A percentile compares a stretch with the other conserved stretches of the same genome.
Conservation (phyloP, 2,113 vertebrate species). For the Syrrhaptes paradoxus region DNA sequence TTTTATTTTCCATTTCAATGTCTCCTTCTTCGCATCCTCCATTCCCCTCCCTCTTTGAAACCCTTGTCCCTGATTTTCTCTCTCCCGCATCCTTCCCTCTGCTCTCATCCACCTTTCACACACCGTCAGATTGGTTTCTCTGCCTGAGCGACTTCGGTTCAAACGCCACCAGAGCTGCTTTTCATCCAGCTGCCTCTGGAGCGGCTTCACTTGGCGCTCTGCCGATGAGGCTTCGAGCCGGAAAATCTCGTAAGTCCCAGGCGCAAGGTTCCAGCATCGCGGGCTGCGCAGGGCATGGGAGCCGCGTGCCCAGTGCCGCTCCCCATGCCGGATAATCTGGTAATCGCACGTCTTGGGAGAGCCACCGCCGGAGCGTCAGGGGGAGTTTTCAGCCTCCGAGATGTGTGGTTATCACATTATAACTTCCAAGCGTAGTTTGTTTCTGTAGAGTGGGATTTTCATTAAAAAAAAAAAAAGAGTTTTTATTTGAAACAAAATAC, state of each 20-base stretch:
- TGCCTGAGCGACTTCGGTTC: slow-evolving; percentile 54
- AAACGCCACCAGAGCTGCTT: slow-evolving; percentile 52
- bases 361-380: neutral
- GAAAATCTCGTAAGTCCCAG: slow-evolving; percentile 52
- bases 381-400: neutral
- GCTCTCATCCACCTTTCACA: neutral
- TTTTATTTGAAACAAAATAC: neutral
- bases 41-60: neutral
- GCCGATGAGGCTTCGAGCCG: slow-evolving; percentile 38
- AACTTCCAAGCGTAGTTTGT: neutral
- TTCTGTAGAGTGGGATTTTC: neutral
- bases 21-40: neutral
- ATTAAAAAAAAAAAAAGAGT: rapidly evolving
- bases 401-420: neutral
- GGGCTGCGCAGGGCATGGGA: neutral
- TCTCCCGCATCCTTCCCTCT: neutral
- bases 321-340: neutral
- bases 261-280: neutral
- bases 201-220: slow-evolving; percentile 44
- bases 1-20: neutral
- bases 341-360: neutral
- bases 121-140: slow-evolving; percentile 43
- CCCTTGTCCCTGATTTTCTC: neutral
- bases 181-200: slow-evolving; percentile 60
- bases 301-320: neutral